Conservation (phyloP, 2,113 vertebrate species). For the Atlantisia rogersi region DNA sequence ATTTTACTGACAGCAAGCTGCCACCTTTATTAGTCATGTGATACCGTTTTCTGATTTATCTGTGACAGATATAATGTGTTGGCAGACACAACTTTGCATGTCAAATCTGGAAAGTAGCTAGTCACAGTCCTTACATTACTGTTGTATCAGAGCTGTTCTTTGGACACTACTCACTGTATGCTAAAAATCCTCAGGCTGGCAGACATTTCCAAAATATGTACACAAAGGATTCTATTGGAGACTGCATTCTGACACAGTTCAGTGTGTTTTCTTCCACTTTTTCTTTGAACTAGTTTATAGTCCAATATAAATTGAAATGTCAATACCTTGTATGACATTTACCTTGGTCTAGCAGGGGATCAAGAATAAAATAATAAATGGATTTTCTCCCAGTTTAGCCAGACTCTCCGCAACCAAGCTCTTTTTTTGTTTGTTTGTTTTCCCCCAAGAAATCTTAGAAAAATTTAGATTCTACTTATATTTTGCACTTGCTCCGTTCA, state of each 20-base stretch:
- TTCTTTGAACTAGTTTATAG: not conserved
- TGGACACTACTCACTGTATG: not conserved
- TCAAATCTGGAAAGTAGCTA: not conserved
- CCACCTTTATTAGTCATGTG: not conserved
- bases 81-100: not conserved
- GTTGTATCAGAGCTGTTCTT: not conserved
- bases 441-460: not conserved
- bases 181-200: not conserved
- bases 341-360: constrained; percentile 2
- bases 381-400: not conserved
- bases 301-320: constrained; percentile 56
- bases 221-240: not conserved
- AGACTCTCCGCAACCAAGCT: not conserved
- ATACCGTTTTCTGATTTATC: not conserved
- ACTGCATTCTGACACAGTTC: not conserved
- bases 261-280: not conserved
- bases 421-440: not conserved
- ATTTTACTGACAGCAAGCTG: not conserved
- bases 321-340: constrained; percentile 50
- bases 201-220: not conserved
- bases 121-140: not conserved
- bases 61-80: not conserved
- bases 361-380: constrained; percentile 7
- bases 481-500: not conserved
- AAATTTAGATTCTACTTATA: not conserved